Evolutionary conservation across 2,888 invertebrate genomes (phyloP), one percentile per base, ranked within the genome.

Genomic region (Caenorhabditis uteleia): DNA sequence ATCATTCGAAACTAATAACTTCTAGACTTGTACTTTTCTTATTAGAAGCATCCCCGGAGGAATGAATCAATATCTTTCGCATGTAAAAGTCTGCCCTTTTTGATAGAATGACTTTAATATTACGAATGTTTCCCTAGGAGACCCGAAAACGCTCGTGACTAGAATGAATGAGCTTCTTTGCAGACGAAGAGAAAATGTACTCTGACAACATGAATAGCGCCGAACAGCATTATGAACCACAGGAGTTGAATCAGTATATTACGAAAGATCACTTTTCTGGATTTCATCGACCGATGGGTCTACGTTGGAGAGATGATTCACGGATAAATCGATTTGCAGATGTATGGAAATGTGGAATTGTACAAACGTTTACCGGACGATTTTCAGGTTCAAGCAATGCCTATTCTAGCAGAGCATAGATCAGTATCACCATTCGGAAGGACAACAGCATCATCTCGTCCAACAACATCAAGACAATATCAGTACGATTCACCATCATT

Each of bases 331-430:
- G 42, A n/a, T 43, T 34, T 21, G n/a, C 27, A 27, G 16, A 38
- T 36, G 48, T 31, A 46, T 8, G n/a, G n/a, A n/a, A n/a, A n/a
- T n/a, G n/a, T n/a, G n/a, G n/a, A n/a, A n/a, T 42, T 21, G 10
- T 33, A 14, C 10, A 33, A 33, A 33, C 10, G n/a, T n/a, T n/a
- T n/a, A n/a, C n/a, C n/a, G n/a, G n/a, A n/a, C n/a, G 6, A 6
- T 18, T 21, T 42, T 42, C 31, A 12, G 20, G 27, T 42, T 18
- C 25, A 33, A 26, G 34, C 51, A 20, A 68, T 66, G 66, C 71
- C 71, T 7, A 38, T 71, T 25, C 50, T 71, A 31, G 62, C 71
- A 10, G 71, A 71, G 33, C 58, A 62, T 25, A 48, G 42, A 18
- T 49, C 51, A 21, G 50, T 38, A 10, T 39, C 54, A 23, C 56